A percentile compares a stretch with the other conserved stretches of the same genome.
Evolutionary conservation across 2,888 invertebrate genomes (phyloP).

Genomic region (Ennomos fuscantarius): DNA sequence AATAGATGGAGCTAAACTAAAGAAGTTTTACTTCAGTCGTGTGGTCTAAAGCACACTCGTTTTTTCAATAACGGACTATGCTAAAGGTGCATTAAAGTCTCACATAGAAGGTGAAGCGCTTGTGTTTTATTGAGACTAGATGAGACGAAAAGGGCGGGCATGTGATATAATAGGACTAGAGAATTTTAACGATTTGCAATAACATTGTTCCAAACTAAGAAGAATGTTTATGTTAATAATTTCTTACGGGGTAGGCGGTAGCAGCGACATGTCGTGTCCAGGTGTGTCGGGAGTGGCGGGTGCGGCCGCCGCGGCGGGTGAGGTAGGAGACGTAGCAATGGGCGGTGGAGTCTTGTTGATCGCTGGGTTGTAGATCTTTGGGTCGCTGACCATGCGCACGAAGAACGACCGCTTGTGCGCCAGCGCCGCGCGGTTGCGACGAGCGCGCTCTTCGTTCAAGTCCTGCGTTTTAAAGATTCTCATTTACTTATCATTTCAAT

Average conservation of each 20-base stretch:
- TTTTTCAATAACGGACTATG: no score
- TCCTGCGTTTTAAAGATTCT: constrained; percentile 73
- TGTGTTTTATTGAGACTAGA: no score
- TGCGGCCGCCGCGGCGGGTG: constrained; percentile 71
- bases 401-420: constrained; percentile 98
- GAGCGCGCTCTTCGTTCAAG: constrained; percentile 89
- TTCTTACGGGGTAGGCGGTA: constrained; percentile 69
- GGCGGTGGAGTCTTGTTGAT: constrained; percentile 91
- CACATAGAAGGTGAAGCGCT: no score
- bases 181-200: no score
- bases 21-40: no score
- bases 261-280: constrained; percentile 39
- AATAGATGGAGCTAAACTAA: no score
- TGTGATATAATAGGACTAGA: no score
- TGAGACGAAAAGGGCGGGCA: no score
- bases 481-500: no score
- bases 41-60: no score
- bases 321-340: constrained; percentile 81
- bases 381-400: constrained; percentile 98
- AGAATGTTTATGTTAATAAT: background rate
- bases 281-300: constrained; percentile 71
- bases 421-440: constrained; percentile 91
- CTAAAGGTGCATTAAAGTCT: no score
- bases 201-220: no score
- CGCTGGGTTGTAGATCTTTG: constrained; percentile 97